phyloP scores from a whole-genome alignment of 37 sponge, comb jelly and placozoan species.

The Hexactinellida sp. region DNA sequence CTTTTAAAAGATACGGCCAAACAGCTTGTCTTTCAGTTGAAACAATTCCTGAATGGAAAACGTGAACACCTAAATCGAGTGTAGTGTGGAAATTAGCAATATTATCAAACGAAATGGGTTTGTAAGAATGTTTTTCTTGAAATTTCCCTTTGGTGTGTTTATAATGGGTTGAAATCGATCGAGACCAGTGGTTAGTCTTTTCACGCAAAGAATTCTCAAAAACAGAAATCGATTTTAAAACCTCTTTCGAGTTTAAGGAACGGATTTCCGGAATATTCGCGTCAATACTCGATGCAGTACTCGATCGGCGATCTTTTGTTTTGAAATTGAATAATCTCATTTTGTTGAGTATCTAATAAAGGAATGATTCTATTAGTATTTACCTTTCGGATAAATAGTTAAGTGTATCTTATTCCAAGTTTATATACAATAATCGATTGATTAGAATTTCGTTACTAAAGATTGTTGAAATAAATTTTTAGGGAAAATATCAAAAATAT shows the following conservation, averaged over 20 bases:
- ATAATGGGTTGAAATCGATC: not conserved
- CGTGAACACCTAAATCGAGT: not conserved
- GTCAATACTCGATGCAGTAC: not conserved
- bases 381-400: no score
- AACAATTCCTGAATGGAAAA: not conserved
- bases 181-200: not conserved
- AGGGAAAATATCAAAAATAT: no score
- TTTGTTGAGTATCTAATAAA: not conserved
- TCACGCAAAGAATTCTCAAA: not conserved
- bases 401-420: no score
- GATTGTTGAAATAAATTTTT: no score
- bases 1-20: not conserved
- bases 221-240: not conserved
- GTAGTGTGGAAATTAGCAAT: not conserved
- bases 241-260: not conserved
- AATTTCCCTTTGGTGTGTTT: not conserved
- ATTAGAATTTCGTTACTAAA: no score
- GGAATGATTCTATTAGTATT: no score
- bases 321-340: not conserved
- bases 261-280: not conserved
- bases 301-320: not conserved
- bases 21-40: not conserved
- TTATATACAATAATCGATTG: no score
- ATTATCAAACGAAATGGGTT: not conserved
- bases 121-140: not conserved